Evolutionary conservation across 2,113 vertebrate genomes (phyloP), one percentile per base, ranked within the genome.

Genomic region (Acrocephalus arundinaceus): DNA sequence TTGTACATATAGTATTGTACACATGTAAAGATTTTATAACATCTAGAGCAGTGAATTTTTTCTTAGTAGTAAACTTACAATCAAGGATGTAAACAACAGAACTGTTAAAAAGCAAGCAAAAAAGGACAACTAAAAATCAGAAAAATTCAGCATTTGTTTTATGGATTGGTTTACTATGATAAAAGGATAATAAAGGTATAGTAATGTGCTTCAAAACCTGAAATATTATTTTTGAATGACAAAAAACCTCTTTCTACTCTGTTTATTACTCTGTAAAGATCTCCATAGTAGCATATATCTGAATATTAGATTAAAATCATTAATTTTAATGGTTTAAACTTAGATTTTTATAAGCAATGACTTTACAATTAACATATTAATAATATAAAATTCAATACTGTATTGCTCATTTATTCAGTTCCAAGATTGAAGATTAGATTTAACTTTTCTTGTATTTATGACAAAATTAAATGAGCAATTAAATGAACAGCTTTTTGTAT

Each of bases 301-400:
- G 59, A 83, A 73, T 84, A 73, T 35, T 70, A 24, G 48, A 85
- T 71, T 79, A 71, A 86, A 89, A 39, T 48, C 0, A 66, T 70
- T 86, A 73, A 73, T 87, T 94, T 90, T 79, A 90, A 89, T 76
- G 8, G 3, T 58, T 91, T 70, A 90, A 93, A 85, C 62, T 22
- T 49, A 35, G 21, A 61, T 77, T 90, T 89, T 93, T 86, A 76
- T 76, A 93, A 91, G 30, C 10, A 81, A 62, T 83, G 2, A 49
- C 65, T 92, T 93, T 75, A 54, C 3, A 91, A 33, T 22, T 82
- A 91, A 55, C 45, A 68, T 88, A 78, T n/a, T 93, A 52, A 30
- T 41, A 49, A 16, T 28, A 46, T 43, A 84, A 92, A 74, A 70
- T 48, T 78, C 23, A 88, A 66, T 73, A 37, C 3, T 67, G 9